A percentile compares a stretch with the other conserved stretches of the same genome.
These are phyloP conservation scores for Phalacrocorax aristotelis DNA, from an alignment of 2,113 vertebrate species.

Conservation along the genomic window DNA sequence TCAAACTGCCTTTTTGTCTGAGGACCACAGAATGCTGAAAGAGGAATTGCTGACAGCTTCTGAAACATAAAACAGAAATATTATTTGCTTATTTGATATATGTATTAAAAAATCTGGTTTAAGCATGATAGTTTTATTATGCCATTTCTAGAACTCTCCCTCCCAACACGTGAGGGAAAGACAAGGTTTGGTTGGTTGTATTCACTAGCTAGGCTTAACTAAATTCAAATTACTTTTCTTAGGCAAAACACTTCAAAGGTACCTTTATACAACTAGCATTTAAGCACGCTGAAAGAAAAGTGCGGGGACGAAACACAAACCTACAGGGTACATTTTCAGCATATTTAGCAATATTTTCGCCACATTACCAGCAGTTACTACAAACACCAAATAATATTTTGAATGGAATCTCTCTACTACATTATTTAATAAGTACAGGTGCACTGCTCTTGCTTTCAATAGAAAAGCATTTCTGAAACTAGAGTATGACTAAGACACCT, in stretches of 20 bases:
- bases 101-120: not conserved
- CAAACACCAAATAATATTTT: not conserved
- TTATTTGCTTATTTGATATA: not conserved
- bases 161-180: not conserved
- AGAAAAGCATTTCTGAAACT: constrained; percentile 8
- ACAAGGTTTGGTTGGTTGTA: not conserved
- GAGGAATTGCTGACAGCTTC: constrained; percentile 94
- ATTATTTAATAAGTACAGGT: not conserved
- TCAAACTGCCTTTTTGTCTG: constrained; percentile 86
- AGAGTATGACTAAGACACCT: not conserved
- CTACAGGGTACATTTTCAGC: not conserved
- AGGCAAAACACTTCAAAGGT: not conserved
- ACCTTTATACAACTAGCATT: not conserved
- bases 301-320: not conserved
- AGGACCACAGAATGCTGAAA: constrained; percentile 88
- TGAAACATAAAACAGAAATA: constrained; percentile 61
- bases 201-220: not conserved
- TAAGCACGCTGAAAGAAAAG: not conserved
- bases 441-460: not conserved
- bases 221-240: not conserved
- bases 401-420: not conserved
- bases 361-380: not conserved
- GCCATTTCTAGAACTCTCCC: not conserved
- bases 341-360: not conserved
- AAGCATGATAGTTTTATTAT: not conserved